A percentile compares a stretch with the other conserved stretches of the same genome.
Conservation (phyloP, 2,797 vertebrate species). For the Zalophus californianus region DNA sequence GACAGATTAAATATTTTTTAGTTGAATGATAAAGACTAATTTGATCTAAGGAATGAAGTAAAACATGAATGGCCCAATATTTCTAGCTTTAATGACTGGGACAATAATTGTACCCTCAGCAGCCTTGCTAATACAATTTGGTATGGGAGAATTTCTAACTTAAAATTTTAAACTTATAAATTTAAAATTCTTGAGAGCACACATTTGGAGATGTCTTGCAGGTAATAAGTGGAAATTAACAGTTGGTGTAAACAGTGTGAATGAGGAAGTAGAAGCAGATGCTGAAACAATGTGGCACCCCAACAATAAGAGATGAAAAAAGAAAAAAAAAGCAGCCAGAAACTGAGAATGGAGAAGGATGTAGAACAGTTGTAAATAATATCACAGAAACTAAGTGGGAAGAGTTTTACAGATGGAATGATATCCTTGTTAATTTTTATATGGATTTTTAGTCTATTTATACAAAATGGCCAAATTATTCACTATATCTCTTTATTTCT, state of each 20-base stretch:
- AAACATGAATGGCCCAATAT: not conserved
- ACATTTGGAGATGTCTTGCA: not conserved
- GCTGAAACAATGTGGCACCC: not conserved
- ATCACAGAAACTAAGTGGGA: not conserved
- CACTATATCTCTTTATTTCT: not conserved
- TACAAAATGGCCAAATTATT: not conserved
- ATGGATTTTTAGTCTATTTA: slow-evolving; percentile 6
- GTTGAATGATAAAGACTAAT: not conserved
- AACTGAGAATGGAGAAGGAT: not conserved
- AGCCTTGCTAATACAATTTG: not conserved
- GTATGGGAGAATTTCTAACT: not conserved
- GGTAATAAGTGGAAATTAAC: not conserved
- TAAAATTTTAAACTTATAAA: not conserved
- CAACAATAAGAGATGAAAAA: not conserved
- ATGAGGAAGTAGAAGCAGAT: not conserved
- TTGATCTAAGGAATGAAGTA: not conserved
- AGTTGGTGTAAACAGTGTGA: not conserved
- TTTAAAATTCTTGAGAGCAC: not conserved
- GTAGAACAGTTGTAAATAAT: not conserved
- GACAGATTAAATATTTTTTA: not conserved
- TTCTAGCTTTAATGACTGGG: not conserved
- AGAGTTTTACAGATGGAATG: not conserved
- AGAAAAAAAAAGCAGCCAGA: not conserved
- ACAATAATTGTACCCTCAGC: not conserved
- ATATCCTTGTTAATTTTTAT: not conserved